A percentile compares a stretch with the other conserved stretches of the same genome.
Conservation (phyloP, 1,140 invertebrate species). For the Brachionus angularis region DNA sequence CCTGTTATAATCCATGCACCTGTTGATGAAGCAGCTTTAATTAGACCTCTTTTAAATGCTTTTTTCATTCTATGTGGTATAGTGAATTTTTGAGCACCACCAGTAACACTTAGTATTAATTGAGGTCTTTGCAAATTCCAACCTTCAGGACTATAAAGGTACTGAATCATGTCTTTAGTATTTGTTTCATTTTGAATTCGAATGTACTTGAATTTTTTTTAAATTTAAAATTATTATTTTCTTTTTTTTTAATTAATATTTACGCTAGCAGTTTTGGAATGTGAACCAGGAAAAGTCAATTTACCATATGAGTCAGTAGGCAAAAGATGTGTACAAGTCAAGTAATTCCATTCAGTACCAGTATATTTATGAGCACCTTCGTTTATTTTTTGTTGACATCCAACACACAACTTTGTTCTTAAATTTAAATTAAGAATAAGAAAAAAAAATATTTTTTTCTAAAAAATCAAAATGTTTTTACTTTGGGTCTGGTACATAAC, state of each 20-base stretch:
- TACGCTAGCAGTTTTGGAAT: slow-evolving; percentile 34
- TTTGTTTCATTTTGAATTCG: slow-evolving; percentile 39
- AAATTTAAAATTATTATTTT: background rate
- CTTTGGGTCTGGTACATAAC: slow-evolving; percentile 7
- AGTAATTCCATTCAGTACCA: slow-evolving; percentile 13
- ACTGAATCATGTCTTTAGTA: slow-evolving; percentile 40
- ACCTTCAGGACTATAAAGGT: slow-evolving; percentile 61
- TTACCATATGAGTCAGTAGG: slow-evolving; percentile 38
- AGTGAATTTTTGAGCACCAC: slow-evolving; percentile 80
- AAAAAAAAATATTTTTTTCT: background rate
- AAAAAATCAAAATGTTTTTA: background rate
- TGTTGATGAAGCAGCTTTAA: slow-evolving; percentile 93
- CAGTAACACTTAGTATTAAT: slow-evolving; percentile 90
- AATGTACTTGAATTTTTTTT: slow-evolving; percentile 13
- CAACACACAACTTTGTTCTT: slow-evolving; percentile 8
- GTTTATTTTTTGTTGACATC: slow-evolving; percentile 19
- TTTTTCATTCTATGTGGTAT: slow-evolving; percentile 88
- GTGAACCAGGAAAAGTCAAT: slow-evolving; percentile 38
- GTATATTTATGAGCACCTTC: slow-evolving; percentile 35
- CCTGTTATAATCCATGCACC: slow-evolving; percentile 94
- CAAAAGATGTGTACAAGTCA: background rate
- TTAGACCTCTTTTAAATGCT: slow-evolving; percentile 84
- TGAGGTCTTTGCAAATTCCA: slow-evolving; percentile 91
- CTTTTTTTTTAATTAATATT: background rate
- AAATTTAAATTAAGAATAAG: too few species aligned